Evolutionary conservation across 2,797 vertebrate genomes (phyloP), one percentile per base, ranked within the genome.

Genomic region (Poeciliopsis paucimaculata): DNA sequence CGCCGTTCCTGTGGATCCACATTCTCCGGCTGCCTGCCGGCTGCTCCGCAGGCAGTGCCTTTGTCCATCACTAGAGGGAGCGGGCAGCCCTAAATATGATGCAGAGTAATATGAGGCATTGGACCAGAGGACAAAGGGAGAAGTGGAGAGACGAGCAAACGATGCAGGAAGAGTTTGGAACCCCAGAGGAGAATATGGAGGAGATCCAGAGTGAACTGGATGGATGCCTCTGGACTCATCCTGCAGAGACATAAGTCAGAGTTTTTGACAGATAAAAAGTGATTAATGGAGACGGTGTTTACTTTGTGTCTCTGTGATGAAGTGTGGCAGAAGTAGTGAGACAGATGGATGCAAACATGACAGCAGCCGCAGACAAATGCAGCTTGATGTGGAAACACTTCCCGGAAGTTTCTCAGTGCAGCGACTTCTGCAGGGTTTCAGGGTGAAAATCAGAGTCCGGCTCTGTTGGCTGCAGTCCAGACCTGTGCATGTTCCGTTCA

Each of bases 51-150:
- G 91, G 93, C 93, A 95, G 84, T 95, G 92, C 94, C 87, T 81
- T 64, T 45, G 87, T 88, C 92, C 83, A 91, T 93, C 95, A 95
- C 95, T 95, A 96, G 95, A 94, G 95, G 95, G 96, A 94, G 95
- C 86, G 89, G 92, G 89, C 85, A 78, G 87, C 82, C 90, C 82
- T 85, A 91, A 88, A 86, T 94, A 92, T 86, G 88, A 88, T 88
- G 80, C 76, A 78, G 72, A 72, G 77, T 55, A 88, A 83, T 39
- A 47, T 62, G 82, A 81, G 77, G 76, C 79, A 51, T 41, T 76
- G 79, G 89, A 89, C 76, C 76, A 73, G 46, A 79, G 78, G 84
- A 82, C 46, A 53, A 70, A 71, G 57, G 6, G 74, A 79, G 78
- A 84, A 82, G 73, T 75, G 46, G 72, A 87, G 82, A 6, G 75